Evolutionary conservation across 1,140 invertebrate species (phyloP).

Genomic region (Sminthurinus signatus): DNA sequence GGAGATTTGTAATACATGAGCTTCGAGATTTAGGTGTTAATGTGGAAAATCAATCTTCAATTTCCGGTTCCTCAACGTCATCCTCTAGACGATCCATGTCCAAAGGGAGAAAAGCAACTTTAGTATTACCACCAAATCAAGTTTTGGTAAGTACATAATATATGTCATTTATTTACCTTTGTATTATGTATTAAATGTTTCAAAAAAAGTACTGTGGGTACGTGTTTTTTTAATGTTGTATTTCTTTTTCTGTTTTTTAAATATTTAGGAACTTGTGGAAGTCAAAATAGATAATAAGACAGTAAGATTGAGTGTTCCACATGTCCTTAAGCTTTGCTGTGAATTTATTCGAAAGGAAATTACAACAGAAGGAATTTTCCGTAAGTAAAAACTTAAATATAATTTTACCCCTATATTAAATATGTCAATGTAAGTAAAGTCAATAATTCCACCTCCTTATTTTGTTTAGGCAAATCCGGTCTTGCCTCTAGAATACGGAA

Average conservation of each 20-base stretch:
- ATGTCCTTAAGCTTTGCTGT: background rate
- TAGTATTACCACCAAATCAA: background rate
- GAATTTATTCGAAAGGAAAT: constrained; percentile 33
- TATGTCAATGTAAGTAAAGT: constrained; percentile 24
- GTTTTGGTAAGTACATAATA: background rate
- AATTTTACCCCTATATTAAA: constrained; percentile 14
- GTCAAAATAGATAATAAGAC: background rate
- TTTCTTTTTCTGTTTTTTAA: background rate
- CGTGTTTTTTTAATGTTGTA: background rate
- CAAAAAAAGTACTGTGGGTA: background rate
- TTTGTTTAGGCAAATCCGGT: background rate
- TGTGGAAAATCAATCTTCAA: too few relatives aligned
- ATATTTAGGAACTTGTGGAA: constrained; percentile 10
- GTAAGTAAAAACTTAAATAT: too few relatives aligned
- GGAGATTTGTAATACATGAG: too few relatives aligned
- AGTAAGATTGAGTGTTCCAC: background rate
- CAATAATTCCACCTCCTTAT: background rate
- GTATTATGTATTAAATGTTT: background rate
- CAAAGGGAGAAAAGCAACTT: too few relatives aligned
- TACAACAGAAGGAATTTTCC: constrained; percentile 30
- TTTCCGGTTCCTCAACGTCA: too few relatives aligned
- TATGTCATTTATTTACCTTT: background rate
- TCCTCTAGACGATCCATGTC: too few relatives aligned
- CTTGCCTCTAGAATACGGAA: background rate
- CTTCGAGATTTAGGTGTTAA: too few relatives aligned